These are phyloP conservation scores for Bombus waltoni DNA, from an alignment of 1,140 invertebrate species.

Conservation along the genomic window DNA sequence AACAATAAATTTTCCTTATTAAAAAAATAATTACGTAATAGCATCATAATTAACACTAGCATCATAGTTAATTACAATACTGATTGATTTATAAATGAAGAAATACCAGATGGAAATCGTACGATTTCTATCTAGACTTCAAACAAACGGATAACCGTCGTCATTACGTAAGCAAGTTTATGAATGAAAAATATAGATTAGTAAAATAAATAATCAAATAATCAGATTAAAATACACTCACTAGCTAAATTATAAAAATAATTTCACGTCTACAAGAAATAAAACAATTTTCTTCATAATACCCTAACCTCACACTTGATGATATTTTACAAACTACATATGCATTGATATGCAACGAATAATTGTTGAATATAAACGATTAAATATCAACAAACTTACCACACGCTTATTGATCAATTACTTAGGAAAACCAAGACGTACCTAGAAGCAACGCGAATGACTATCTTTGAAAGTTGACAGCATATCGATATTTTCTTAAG, in stretches of 20 bases:
- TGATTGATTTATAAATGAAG: not conserved
- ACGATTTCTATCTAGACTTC: not conserved
- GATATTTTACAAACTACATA: not conserved
- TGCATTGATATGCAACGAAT: no score
- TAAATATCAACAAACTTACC: not conserved
- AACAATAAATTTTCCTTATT: not conserved
- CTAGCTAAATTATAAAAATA: not conserved
- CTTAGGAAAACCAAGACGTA: not conserved
- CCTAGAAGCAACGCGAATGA: not conserved
- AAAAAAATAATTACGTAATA: not conserved
- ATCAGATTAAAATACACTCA: not conserved
- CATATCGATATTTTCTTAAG: slow-evolving; percentile 9
- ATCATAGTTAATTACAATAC: not conserved
- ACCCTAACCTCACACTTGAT: not conserved
- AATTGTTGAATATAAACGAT: not conserved
- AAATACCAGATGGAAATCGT: not conserved
- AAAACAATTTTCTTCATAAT: not conserved
- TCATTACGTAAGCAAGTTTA: not conserved
- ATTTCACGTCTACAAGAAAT: not conserved
- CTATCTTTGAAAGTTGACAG: not conserved
- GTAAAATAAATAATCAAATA: not conserved
- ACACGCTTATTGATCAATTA: not conserved
- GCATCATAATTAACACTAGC: not conserved
- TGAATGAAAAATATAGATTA: not conserved
- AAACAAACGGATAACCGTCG: not conserved